A percentile compares a stretch with the other conserved stretches of the same genome.
These are phyloP conservation scores for Pantherophis vulpinus DNA, from an alignment of 2,797 vertebrate species.

Conservation along the genomic window DNA sequence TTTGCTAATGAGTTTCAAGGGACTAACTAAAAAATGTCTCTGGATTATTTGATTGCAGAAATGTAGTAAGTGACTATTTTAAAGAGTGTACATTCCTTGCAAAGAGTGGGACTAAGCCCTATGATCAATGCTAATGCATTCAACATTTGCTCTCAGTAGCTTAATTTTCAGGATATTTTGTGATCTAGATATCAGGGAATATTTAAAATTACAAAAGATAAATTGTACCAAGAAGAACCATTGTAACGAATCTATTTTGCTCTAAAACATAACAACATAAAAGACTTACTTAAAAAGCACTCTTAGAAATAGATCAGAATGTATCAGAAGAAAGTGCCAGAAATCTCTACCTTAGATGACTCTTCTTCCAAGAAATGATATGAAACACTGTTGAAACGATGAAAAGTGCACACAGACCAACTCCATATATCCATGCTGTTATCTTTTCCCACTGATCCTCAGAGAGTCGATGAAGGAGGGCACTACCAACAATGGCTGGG, in stretches of 20 bases:
- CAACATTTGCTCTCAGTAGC: neutral
- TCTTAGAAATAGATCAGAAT: neutral
- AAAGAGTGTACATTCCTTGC: neutral
- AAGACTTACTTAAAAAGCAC: neutral
- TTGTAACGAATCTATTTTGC: neutral
- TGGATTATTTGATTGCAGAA: neutral
- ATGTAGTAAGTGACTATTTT: neutral
- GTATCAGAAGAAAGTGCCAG: neutral
- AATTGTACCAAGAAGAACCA: neutral
- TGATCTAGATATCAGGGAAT: neutral
- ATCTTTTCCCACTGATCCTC: conserved; percentile 90
- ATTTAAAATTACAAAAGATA: neutral
- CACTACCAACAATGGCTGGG: conserved; percentile 90
- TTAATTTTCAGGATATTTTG: neutral
- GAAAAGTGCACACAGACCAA: conserved; percentile 93
- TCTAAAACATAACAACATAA: neutral
- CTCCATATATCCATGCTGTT: conserved; percentile 93
- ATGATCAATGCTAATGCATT: neutral
- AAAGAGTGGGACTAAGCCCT: neutral
- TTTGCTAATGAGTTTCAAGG: neutral
- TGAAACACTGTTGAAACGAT: conserved; percentile 95
- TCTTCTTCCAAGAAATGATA: conserved; percentile 95
- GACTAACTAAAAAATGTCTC: neutral
- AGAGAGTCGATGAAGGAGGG: conserved; percentile 87
- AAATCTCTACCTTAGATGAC: conserved; percentile 86